Percentiles rank a stretch among this genome's conserved stretches.
Evolutionary conservation across 1,140 invertebrate genomes (phyloP).

Genomic region (Polypedilum pembai): DNA sequence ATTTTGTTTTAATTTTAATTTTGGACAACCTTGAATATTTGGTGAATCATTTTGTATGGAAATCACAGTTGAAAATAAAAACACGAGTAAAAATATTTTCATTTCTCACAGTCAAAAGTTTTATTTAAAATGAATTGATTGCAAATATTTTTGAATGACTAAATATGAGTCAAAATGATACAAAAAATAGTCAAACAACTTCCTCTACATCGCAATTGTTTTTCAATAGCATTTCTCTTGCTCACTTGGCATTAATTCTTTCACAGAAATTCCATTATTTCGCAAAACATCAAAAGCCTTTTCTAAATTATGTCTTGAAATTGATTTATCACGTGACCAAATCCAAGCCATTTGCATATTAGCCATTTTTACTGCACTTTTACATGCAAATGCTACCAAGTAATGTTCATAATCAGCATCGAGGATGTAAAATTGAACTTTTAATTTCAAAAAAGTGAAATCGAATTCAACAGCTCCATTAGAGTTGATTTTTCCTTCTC

Average conservation of each 20-base stretch:
- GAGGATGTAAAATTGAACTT: not conserved
- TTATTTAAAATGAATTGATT: not conserved
- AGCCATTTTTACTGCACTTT: not conserved
- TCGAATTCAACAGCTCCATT: not conserved
- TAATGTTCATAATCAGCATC: not conserved
- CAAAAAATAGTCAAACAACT: not conserved
- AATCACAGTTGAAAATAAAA: not conserved
- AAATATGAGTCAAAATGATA: not conserved
- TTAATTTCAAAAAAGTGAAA: not conserved
- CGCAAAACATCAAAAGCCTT: not conserved
- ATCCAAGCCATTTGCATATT: not conserved
- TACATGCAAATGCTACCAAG: not conserved
- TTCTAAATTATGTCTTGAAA: not conserved
- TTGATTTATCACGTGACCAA: not conserved
- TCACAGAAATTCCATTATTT: not conserved
- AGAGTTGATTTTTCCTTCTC: not conserved
- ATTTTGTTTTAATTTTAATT: not conserved
- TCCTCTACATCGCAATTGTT: not conserved
- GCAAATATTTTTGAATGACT: not conserved
- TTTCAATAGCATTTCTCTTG: not conserved
- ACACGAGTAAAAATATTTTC: not conserved
- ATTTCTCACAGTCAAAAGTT: not conserved
- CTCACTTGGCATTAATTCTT: not conserved
- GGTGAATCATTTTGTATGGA: not conserved
- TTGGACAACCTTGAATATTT: not conserved